These are phyloP conservation scores for Griposia aprilina DNA, from an alignment of 2,888 invertebrate genomes.

Conservation along the genomic window DNA sequence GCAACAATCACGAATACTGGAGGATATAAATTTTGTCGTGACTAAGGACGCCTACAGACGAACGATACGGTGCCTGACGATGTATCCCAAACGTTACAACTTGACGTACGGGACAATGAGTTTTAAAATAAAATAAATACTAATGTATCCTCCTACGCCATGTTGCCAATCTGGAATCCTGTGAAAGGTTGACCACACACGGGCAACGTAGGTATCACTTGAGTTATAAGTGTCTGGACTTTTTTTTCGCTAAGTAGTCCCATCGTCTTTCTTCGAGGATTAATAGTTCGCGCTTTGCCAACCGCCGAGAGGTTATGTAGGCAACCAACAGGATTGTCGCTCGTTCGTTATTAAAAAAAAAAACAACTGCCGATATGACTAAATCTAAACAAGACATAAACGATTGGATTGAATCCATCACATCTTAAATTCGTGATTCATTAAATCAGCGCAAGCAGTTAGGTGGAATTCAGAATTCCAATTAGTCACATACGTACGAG, in stretches of 20 bases:
- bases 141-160: not conserved
- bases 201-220: not conserved
- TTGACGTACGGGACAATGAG: conserved; percentile 5
- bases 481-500: not conserved
- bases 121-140: conserved; percentile 21
- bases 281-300: too few relatives aligned
- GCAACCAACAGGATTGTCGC: too few relatives aligned
- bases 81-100: conserved; percentile 47
- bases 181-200: not conserved
- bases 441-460: too few relatives aligned
- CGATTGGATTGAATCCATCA: too few relatives aligned
- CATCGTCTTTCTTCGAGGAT: too few relatives aligned
- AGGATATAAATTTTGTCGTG: conserved; percentile 72
- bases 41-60: conserved; percentile 70
- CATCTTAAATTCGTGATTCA: too few relatives aligned
- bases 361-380: too few relatives aligned
- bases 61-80: conserved; percentile 21
- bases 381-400: too few relatives aligned
- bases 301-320: not conserved
- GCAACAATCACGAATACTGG: conserved; percentile 57
- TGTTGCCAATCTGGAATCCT: conserved; percentile 12
- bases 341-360: too few relatives aligned
- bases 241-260: too few relatives aligned
- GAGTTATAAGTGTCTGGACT: not conserved
- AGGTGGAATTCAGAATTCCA: too few relatives aligned